Conservation (phyloP, 1,140 invertebrate genomes). For the Temnothorax nylanderi region DNA sequence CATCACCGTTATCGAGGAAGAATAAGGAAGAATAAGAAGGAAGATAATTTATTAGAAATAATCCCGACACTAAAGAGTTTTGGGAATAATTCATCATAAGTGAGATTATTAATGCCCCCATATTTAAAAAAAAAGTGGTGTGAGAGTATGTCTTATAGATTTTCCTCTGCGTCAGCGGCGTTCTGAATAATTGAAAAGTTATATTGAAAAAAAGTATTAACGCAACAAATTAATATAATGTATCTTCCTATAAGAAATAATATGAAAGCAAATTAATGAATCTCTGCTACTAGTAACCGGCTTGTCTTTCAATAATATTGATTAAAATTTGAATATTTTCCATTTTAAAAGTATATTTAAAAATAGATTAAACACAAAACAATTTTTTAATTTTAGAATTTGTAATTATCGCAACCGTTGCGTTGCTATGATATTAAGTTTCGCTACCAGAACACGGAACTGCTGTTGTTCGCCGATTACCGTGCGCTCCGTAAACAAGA, state of each 20-base stretch:
- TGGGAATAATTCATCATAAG: background rate
- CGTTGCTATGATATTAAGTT: background rate
- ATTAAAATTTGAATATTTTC: background rate
- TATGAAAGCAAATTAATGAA: background rate
- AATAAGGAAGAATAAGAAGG: background rate
- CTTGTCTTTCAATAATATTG: background rate
- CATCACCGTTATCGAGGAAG: conserved; percentile 7
- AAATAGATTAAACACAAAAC: background rate
- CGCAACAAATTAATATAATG: background rate
- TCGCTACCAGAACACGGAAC: background rate
- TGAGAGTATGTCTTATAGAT: background rate
- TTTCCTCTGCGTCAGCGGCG: background rate
- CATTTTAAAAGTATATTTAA: background rate
- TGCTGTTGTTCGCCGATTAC: background rate
- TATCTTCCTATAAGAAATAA: background rate
- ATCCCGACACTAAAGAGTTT: background rate
- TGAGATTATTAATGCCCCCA: background rate
- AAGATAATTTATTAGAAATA: conserved; percentile 28
- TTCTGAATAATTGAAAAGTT: background rate
- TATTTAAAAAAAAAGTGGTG: background rate
- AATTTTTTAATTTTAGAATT: background rate
- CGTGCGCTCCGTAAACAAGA: background rate
- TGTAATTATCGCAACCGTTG: background rate
- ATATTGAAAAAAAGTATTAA: background rate
- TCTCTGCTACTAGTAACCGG: background rate